These are phyloP conservation scores for Mylabris sibirica DNA, from an alignment of 2,888 invertebrate genomes.

Conservation along the genomic window DNA sequence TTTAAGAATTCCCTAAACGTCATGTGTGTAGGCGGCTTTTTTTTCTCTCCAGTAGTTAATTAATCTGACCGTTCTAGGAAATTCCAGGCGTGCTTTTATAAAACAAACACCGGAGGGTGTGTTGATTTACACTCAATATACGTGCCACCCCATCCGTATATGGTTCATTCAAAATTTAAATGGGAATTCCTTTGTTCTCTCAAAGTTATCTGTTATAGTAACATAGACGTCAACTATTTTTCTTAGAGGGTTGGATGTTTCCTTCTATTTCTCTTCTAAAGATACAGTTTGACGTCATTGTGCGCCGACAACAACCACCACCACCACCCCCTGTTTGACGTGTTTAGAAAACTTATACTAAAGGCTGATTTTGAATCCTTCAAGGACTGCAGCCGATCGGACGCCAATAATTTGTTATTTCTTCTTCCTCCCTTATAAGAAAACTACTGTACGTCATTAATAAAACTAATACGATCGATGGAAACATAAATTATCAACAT, in stretches of 20 bases:
- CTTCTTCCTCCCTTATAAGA: not conserved
- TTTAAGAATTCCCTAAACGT: too few species aligned
- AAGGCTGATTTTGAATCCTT: not conserved
- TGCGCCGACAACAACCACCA: not conserved
- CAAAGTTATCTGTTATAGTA: not conserved
- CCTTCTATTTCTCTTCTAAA: not conserved
- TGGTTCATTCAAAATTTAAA: not conserved
- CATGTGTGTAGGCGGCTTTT: too few species aligned
- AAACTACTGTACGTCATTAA: not conserved
- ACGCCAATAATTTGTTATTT: conserved; percentile 6
- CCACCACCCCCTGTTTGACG: not conserved
- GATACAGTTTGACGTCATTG: conserved; percentile 1
- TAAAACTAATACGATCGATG: not conserved
- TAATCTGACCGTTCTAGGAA: conserved; percentile 29
- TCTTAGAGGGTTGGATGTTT: not conserved
- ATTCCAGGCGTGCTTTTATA: conserved; percentile 25
- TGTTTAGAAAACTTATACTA: not conserved
- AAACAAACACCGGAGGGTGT: not conserved
- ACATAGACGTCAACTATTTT: not conserved
- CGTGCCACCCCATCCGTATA: not conserved
- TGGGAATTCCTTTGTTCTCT: not conserved
- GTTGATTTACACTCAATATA: not conserved
- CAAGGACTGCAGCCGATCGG: not conserved
- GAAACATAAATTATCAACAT: not conserved
- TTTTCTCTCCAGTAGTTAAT: conserved; percentile 19